Percentiles rank a stretch among this genome's conserved stretches.
These are phyloP conservation scores for Crocuta crocuta DNA, from an alignment of 2,113 vertebrate genomes.

Conservation along the genomic window DNA sequence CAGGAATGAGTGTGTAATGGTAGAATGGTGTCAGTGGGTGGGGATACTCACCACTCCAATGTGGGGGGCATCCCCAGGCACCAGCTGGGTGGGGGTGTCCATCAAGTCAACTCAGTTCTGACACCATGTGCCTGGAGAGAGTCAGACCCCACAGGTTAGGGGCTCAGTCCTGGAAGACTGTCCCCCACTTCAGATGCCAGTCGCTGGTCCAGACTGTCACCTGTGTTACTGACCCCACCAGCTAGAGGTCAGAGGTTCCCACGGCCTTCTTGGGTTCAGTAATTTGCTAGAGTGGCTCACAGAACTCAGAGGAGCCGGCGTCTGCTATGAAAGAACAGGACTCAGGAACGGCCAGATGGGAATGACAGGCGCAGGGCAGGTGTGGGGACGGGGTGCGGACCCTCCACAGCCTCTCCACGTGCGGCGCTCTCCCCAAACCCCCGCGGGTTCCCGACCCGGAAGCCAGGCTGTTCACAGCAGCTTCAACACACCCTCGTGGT, in stretches of 20 bases:
- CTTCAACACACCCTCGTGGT: not conserved
- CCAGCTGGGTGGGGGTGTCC: not conserved
- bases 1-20: not conserved
- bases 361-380: not conserved
- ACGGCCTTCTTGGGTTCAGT: not conserved
- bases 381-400: no score
- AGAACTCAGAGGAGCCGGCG: not conserved
- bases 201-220: fast-evolving
- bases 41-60: fast-evolving
- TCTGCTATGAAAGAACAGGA: fast-evolving
- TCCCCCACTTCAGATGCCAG: not conserved
- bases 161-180: fast-evolving
- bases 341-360: not conserved
- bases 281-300: fast-evolving
- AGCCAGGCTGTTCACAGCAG: not conserved
- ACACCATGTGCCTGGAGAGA: not conserved
- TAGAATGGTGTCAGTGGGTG: not conserved
- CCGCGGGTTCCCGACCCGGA: not conserved
- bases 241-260: not conserved
- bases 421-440: not conserved
- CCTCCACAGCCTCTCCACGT: not conserved
- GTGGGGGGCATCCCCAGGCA: not conserved
- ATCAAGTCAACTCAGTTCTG: not conserved
- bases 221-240: not conserved
- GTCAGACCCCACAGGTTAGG: not conserved